phyloP scores from a whole-genome alignment of 1,140 invertebrate species.

The Aphelenchoides besseyi region DNA sequence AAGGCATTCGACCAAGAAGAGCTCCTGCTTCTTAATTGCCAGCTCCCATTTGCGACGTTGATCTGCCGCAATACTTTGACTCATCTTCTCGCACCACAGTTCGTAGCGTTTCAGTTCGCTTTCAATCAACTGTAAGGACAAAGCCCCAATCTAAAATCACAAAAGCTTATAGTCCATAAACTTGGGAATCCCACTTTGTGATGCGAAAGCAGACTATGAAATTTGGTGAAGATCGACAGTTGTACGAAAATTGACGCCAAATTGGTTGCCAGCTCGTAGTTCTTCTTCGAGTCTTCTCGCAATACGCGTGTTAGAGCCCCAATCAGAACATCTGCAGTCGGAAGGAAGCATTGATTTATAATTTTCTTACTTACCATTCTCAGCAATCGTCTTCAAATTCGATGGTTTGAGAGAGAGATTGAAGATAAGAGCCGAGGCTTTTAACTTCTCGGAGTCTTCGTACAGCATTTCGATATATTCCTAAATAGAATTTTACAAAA shows the following conservation, averaged over 20 bases:
- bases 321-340: slow-evolving; percentile 78
- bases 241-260: slow-evolving; percentile 95
- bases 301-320: slow-evolving; percentile 88
- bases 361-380: slow-evolving; percentile 72
- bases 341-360: slow-evolving; percentile 14
- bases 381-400: slow-evolving; percentile 84
- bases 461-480: slow-evolving; percentile 93
- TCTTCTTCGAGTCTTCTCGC: slow-evolving; percentile 92
- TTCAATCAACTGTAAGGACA: slow-evolving; percentile 92
- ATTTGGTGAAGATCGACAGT: slow-evolving; percentile 91
- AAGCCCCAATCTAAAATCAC: slow-evolving; percentile 76
- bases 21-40: slow-evolving; percentile 81
- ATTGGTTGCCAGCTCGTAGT: slow-evolving; percentile 89
- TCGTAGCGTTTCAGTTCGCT: slow-evolving; percentile 87
- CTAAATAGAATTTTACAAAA: slow-evolving; percentile 65
- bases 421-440: slow-evolving; percentile 83
- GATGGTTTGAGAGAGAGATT: slow-evolving; percentile 85
- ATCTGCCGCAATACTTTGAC: slow-evolving; percentile 50
- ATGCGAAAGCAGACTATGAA: slow-evolving; percentile 84
- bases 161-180: slow-evolving; percentile 15
- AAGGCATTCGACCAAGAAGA: slow-evolving; percentile 65
- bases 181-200: slow-evolving; percentile 72
- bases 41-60: slow-evolving; percentile 72
- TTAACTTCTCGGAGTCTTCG: slow-evolving; percentile 88
- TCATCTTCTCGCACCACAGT: slow-evolving; percentile 81